Conservation (phyloP, 2,888 invertebrate genomes). For the Craniophora ligustri region DNA sequence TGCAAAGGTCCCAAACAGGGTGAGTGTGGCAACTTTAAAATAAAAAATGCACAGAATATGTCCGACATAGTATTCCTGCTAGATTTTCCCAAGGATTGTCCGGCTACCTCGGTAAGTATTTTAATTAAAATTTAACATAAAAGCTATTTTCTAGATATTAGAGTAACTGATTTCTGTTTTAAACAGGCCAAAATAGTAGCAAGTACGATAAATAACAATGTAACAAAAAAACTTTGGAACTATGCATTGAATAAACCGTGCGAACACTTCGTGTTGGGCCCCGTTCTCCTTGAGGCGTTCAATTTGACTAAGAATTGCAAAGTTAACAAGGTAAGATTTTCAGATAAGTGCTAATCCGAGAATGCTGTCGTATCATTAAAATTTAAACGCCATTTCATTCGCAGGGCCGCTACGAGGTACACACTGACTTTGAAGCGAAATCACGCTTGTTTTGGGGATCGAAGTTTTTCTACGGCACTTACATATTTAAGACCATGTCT, state of each 20-base stretch:
- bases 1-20: constrained; percentile 78
- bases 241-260: constrained; percentile 76
- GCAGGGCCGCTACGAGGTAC: constrained; percentile 76
- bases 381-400: constrained; percentile 54
- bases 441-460: constrained; percentile 69
- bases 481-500: constrained; percentile 69
- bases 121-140: constrained; percentile 27
- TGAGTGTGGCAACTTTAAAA: constrained; percentile 68
- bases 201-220: constrained; percentile 66
- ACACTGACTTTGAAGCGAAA: constrained; percentile 69
- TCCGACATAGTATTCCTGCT: constrained; percentile 70
- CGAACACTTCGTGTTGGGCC: constrained; percentile 80
- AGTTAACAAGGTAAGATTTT: constrained; percentile 71
- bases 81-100: constrained; percentile 73
- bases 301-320: constrained; percentile 74
- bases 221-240: constrained; percentile 73
- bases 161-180: constrained; percentile 39
- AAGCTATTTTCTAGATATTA: constrained; percentile 22
- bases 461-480: constrained; percentile 78
- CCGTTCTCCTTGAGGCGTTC: constrained; percentile 69
- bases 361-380: constrained; percentile 27
- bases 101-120: constrained; percentile 65
- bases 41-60: constrained; percentile 69
- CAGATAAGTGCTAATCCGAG: constrained; percentile 27
- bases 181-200: constrained; percentile 73